These are phyloP conservation scores for Eupithecia vulgata DNA, from an alignment of 2,888 invertebrate genomes.

Conservation along the genomic window DNA sequence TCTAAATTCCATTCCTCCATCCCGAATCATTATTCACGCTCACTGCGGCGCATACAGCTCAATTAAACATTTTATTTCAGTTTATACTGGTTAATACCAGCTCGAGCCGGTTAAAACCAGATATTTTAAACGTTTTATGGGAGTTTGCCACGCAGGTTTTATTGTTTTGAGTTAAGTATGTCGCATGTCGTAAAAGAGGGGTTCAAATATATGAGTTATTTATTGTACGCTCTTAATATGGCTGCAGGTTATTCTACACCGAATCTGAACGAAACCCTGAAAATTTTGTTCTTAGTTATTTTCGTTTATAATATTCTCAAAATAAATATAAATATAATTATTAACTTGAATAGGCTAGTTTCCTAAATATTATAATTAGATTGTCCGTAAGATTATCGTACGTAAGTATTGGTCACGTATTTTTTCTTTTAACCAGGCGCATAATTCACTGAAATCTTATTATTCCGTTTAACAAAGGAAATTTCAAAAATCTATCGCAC, in stretches of 20 bases:
- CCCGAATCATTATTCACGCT: conserved; percentile 34
- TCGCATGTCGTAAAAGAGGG: conserved; percentile 41
- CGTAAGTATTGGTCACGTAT: too few species aligned
- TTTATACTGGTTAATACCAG: conserved; percentile 42
- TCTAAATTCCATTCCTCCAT: conserved; percentile 6
- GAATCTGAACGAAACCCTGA: not conserved
- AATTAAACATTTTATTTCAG: conserved; percentile 43
- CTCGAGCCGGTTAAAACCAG: conserved; percentile 42
- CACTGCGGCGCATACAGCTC: conserved; percentile 39
- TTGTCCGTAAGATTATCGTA: too few species aligned
- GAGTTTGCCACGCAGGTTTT: conserved; percentile 44
- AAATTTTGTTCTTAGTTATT: not conserved
- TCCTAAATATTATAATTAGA: too few species aligned
- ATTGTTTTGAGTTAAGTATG: conserved; percentile 41
- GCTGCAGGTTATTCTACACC: not conserved
- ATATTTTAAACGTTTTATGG: conserved; percentile 52
- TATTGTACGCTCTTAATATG: conserved; percentile 8
- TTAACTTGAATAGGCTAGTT: too few species aligned
- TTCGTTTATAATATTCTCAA: too few species aligned
- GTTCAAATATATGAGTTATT: conserved; percentile 34
- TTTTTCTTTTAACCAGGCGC: too few species aligned
- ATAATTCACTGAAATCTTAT: too few species aligned
- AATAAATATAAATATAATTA: too few species aligned
- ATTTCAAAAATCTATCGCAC: too few species aligned
- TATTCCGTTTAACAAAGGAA: too few species aligned